Percentiles rank a stretch among this genome's conserved stretches.
Conservation (phyloP, 2,797 vertebrate genomes). For the Sebastes minor region DNA sequence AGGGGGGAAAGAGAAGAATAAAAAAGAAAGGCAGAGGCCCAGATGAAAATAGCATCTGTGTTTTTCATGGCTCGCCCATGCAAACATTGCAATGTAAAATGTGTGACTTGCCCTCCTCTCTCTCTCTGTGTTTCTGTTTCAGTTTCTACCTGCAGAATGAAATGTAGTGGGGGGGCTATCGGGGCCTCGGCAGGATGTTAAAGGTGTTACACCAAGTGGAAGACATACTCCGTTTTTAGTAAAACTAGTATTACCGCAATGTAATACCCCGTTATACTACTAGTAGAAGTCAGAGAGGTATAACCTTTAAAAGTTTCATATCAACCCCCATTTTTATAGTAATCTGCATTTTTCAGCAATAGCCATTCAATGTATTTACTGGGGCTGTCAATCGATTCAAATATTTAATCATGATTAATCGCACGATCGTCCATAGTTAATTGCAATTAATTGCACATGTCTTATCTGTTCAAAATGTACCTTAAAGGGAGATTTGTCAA, state of each 20-base stretch:
- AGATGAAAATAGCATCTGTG: slow-evolving; percentile 98
- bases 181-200: slow-evolving; percentile 61
- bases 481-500: no score
- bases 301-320: not conserved
- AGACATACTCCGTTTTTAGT: not conserved
- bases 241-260: not conserved
- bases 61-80: slow-evolving; percentile 93
- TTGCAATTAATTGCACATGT: no score
- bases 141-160: slow-evolving; percentile 55
- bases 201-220: slow-evolving; percentile 73
- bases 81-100: slow-evolving; percentile 89
- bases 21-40: slow-evolving; percentile 86
- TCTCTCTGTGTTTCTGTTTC: not conserved
- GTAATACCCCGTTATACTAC: not conserved
- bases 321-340: not conserved
- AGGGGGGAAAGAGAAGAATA: slow-evolving; percentile 33
- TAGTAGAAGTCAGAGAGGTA: not conserved
- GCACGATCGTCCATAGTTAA: no score
- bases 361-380: no score
- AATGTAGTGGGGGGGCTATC: slow-evolving; percentile 15
- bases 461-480: no score
- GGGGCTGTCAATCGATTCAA: no score
- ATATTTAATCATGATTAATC: no score
- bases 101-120: slow-evolving; percentile 81
- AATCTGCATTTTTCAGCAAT: not conserved